Evolutionary conservation across 2,797 vertebrate genomes (phyloP), one percentile per base, ranked within the genome.

Genomic region (Crocodylus rhombifer): DNA sequence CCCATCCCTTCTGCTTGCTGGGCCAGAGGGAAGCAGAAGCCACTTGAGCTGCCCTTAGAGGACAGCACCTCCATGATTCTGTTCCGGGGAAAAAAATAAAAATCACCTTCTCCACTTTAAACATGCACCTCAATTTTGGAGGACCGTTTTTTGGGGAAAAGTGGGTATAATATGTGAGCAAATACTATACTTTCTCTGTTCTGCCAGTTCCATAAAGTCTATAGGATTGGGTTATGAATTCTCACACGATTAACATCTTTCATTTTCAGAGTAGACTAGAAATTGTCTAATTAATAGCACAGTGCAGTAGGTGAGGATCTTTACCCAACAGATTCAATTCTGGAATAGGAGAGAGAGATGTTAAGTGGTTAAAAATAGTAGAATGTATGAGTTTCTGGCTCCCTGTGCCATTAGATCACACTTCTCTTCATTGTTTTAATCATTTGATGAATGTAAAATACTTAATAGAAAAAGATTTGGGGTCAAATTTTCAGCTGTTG

Each of bases 351-450:
- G 80, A 84, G 33, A 82, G 82, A 5, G 14, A 89, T 79, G 90
- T 92, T 63, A 95, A 96, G 91, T 16, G 14, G 76, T 94, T 83
- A 91, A 88, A 93, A 60, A 36, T 91, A 83, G n/a, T 87, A 86
- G 36, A 51, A 51, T 14, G 3, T 36, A 23, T 36, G 42, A 25
- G 42, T 73, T 73, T 36, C 69, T 96, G 94, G 71, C 91, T 94
- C 13, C 20, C 0, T 51, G 8, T n/a, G 92, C 26, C n/a, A 10
- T 51, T 51, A 42, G 33, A 73, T 92, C 94, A 42, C 57, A 67
- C 91, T 92, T 92, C 89, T 55, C 87, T 73, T 56, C 90, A 90
- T 87, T 21, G 5, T 87, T 88, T 23, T 85, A 82, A 91, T 64
- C 36, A 51, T 17, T 60, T 67, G 33, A 94, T 88, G 67, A 92